These are phyloP conservation scores for Clunio marinus DNA, from an alignment of 2,888 invertebrate genomes.

Conservation along the genomic window DNA sequence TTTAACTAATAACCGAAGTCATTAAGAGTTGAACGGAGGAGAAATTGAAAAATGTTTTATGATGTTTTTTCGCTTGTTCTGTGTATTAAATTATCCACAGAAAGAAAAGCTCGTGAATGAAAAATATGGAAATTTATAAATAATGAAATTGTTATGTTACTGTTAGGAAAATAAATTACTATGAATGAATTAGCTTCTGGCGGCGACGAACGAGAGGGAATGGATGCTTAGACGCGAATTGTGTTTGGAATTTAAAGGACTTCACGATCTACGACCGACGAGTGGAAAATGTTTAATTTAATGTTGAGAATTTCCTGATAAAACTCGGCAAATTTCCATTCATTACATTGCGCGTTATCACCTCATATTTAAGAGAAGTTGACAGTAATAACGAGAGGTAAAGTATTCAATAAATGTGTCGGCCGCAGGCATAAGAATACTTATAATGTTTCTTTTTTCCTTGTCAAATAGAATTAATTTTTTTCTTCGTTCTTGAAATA, in stretches of 20 bases:
- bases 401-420: slow-evolving; percentile 13
- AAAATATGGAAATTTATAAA: slow-evolving; percentile 36
- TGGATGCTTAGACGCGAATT: neutral
- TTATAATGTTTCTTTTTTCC: too few species aligned
- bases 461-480: too few species aligned
- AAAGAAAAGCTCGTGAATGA: slow-evolving; percentile 10
- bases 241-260: too few species aligned
- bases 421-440: neutral
- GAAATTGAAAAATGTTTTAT: slow-evolving; percentile 31
- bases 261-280: neutral
- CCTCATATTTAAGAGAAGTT: neutral
- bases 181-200: slow-evolving; percentile 27
- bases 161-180: slow-evolving; percentile 25
- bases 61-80: slow-evolving; percentile 6
- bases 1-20: slow-evolving; percentile 31
- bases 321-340: neutral
- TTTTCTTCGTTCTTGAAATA: too few species aligned
- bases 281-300: neutral
- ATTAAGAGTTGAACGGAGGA: neutral
- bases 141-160: slow-evolving; percentile 27
- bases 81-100: neutral
- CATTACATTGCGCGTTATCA: neutral
- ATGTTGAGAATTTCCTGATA: neutral
- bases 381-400: neutral
- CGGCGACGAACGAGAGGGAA: neutral